Evolutionary conservation across 1,140 invertebrate genomes (phyloP), one percentile per base, ranked within the genome.

Genomic region (Octopus sinensis): DNA sequence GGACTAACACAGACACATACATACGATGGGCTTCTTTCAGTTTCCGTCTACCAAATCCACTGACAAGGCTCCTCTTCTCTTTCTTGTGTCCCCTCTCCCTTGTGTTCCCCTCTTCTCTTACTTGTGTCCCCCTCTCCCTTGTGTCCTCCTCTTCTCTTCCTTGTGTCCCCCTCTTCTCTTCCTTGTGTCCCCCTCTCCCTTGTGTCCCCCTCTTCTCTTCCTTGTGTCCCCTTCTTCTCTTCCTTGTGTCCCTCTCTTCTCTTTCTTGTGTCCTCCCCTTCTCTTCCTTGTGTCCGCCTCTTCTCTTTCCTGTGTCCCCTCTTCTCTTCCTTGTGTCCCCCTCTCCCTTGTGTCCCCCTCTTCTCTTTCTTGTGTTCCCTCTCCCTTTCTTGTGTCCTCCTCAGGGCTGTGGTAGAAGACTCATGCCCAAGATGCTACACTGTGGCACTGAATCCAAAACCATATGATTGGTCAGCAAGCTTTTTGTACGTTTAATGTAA

Each of bases 301-400:
- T 78, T 53, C 53, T 75, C 54, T 53, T 17, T 53, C 43, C 51
- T 54, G 51, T 54, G 7, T 54, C 75, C 56, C 56, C 52, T 77
- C 71, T 54, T 1, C 53, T 53, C 52, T 13, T 54, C 12, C 23
- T 23, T 56, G 51, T 53, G 6, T 56, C 54, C 54, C 51, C 78
- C 80, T 81, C 30, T 78, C 80, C 43, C 73, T 78, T 75, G 76
- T 6, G 51, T 53, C 76, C 9, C 76, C 62, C 76, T 43, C 62
- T 17, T 76, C 9, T 81, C 80, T 81, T 6, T 76, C 80, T 80
- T 51, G 4, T 71, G 6, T 13, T 80, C 23, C 71, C 80, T 53
- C 80, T 62, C 53, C 68, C 52, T 80, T 30, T 68, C 79, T 80
- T 5, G 30, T 56, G 6, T 30, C 54, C 68, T 73, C 62, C n/a